Percentiles rank a stretch among this genome's conserved stretches.
Evolutionary conservation across 1,140 invertebrate species (phyloP).

Genomic region (Bathynomus jamesi): DNA sequence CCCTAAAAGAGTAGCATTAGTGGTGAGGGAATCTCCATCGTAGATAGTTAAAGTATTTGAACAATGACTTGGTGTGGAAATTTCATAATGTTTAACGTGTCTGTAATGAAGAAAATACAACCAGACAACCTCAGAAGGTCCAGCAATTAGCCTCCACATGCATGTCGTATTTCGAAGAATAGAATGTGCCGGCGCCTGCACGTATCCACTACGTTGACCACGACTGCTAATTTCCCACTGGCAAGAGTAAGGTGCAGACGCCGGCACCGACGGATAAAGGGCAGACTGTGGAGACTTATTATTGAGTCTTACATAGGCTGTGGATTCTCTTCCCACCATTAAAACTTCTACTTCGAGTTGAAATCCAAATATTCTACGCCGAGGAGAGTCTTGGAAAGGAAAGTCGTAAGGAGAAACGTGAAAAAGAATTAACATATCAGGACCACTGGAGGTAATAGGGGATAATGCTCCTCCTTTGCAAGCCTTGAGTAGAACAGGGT

Average conservation of each 20-base stretch:
- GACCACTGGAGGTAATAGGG: slow-evolving; percentile 71
- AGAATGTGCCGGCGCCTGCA: slow-evolving; percentile 36
- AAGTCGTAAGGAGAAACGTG: slow-evolving; percentile 79
- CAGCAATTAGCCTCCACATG: slow-evolving; percentile 29
- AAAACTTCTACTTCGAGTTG: slow-evolving; percentile 73
- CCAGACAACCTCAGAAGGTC: slow-evolving; percentile 35
- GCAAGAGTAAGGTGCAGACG: slow-evolving; percentile 3
- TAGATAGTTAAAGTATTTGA: slow-evolving; percentile 33
- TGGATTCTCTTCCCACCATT: slow-evolving; percentile 46
- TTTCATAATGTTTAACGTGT: slow-evolving; percentile 30
- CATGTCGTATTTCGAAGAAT: slow-evolving; percentile 35
- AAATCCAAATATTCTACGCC: slow-evolving; percentile 57
- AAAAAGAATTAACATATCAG: slow-evolving; percentile 77
- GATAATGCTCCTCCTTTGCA: slow-evolving; percentile 70
- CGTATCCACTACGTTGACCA: slow-evolving; percentile 33
- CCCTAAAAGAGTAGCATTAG: slow-evolving; percentile 57
- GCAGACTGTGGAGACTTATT: slow-evolving; percentile 14
- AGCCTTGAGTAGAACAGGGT: slow-evolving; percentile 78
- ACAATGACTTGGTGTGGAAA: slow-evolving; percentile 28
- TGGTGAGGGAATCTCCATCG: slow-evolving; percentile 15
- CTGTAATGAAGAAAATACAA: slow-evolving; percentile 37
- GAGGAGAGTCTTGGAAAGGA: slow-evolving; percentile 47
- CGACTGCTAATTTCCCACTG: slow-evolving; percentile 26
- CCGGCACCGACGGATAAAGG: slow-evolving; percentile 7
- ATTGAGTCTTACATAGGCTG: slow-evolving; percentile 23